Evolutionary conservation across 2,888 invertebrate genomes (phyloP), one percentile per base, ranked within the genome.

Genomic region (Caenorhabditis imperialis): DNA sequence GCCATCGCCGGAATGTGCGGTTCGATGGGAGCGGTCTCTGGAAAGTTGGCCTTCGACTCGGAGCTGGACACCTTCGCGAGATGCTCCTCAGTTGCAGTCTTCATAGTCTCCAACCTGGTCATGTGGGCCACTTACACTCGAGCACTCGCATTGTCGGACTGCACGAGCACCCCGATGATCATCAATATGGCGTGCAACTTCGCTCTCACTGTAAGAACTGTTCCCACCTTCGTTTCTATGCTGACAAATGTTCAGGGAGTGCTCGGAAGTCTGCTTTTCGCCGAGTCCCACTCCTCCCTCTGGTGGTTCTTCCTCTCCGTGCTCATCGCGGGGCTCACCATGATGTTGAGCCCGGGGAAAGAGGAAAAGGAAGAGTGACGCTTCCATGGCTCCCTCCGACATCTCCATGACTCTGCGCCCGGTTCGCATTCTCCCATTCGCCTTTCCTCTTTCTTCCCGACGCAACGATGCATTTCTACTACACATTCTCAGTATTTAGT

Each of bases 171-270:
- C 14, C 70, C 75, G 14, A 58, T 75, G 70, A 47, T 71, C 35
- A 51, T 75, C 54, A 75, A 75, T 35, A 60, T 71, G 50, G 61
- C 75, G 22, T 63, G 47, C n/a, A 75, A 75, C 23, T 75, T 75
- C 25, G 70, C 65, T 6, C 27, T 65, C 5, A 69, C 75, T 12
- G 70, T 74, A n/a, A 33, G 47, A n/a, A 16, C 5, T 30, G 5
- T 20, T 14, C 35, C 22, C n/a, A n/a, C n/a, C n/a, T n/a, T n/a
- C n/a, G n/a, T n/a, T n/a, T n/a, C n/a, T n/a, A n/a, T n/a, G n/a
- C n/a, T n/a, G n/a, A n/a, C n/a, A n/a, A n/a, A n/a, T n/a, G n/a
- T 69, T 12, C 58, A 75, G 75, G 70, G 75, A 3, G 45, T 70
- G 10, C 54, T 70, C 16, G 75, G 75, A 1, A 57, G 40, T 25